phyloP scores from a whole-genome alignment of 2,797 vertebrate genomes.

The Hoplostethus mediterraneus region DNA sequence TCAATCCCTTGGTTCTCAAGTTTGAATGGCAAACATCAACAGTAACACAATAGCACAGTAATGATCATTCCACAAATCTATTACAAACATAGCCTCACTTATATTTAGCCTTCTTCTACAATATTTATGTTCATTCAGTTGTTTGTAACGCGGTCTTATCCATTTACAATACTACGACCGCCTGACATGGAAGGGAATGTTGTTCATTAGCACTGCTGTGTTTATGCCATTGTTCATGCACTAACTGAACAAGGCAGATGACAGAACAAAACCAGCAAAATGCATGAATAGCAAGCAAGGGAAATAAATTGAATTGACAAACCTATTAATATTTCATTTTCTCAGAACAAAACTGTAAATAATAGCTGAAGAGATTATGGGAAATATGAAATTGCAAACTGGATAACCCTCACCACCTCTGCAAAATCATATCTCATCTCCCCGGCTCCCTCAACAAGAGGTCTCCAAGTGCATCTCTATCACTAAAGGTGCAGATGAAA shows the following conservation, averaged over 20 bases:
- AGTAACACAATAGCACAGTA: too few species aligned
- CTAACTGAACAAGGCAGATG: background rate
- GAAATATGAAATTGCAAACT: slow-evolving; percentile 30
- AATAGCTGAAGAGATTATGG: slow-evolving; percentile 7
- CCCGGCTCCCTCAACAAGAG: slow-evolving; percentile 33
- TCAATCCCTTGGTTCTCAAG: too few species aligned
- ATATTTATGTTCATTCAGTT: background rate
- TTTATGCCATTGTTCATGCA: background rate
- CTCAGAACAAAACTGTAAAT: slow-evolving; percentile 2
- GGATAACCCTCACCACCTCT: slow-evolving; percentile 21
- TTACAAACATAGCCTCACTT: too few species aligned
- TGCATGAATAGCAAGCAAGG: slow-evolving; percentile 10
- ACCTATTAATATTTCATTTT: slow-evolving; percentile 40
- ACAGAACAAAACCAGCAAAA: slow-evolving; percentile 10
- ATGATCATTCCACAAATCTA: too few species aligned
- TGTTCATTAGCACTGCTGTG: slow-evolving; percentile 4
- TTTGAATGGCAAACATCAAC: too few species aligned
- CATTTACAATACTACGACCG: background rate
- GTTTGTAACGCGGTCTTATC: background rate
- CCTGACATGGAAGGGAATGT: slow-evolving; percentile 1
- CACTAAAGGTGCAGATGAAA: slow-evolving; percentile 67
- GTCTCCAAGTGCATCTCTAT: slow-evolving; percentile 35
- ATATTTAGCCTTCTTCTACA: background rate
- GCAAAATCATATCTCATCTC: slow-evolving; percentile 44
- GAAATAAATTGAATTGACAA: slow-evolving; percentile 14